Conservation (phyloP, 2,113 vertebrate genomes). For the Theropithecus gelada region DNA sequence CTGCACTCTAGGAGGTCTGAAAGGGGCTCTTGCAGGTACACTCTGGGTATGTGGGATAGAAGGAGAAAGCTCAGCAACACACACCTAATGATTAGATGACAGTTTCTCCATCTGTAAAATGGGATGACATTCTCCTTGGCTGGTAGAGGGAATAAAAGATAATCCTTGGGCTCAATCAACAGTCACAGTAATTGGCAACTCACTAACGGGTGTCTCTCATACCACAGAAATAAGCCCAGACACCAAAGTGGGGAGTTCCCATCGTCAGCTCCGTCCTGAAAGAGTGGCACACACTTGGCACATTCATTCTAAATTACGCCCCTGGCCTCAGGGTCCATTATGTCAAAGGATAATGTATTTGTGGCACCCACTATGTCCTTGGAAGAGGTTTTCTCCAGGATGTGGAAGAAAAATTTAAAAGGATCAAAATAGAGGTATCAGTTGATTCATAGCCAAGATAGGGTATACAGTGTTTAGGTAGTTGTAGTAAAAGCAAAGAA, state of each 20-base stretch:
- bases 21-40: background rate
- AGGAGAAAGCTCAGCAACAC: background rate
- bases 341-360: too few species aligned
- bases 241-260: background rate
- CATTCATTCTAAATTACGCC: background rate
- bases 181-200: background rate
- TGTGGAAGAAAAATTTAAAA: background rate
- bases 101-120: background rate
- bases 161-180: background rate
- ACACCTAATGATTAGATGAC: background rate
- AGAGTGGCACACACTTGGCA: background rate
- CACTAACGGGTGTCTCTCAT: background rate
- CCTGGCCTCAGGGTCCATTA: background rate
- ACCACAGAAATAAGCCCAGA: background rate
- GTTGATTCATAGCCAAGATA: background rate
- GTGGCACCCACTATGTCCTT: background rate
- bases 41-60: background rate
- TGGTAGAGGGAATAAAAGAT: background rate
- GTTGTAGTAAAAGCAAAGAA: background rate
- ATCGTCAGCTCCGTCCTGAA: background rate
- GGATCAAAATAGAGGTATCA: background rate
- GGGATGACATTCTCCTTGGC: background rate
- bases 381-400: background rate
- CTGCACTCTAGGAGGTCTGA: background rate
- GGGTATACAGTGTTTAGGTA: background rate